Evolutionary conservation across 1,140 invertebrate genomes (phyloP), one percentile per base, ranked within the genome.

Genomic region (Scylla paramamosain): DNA sequence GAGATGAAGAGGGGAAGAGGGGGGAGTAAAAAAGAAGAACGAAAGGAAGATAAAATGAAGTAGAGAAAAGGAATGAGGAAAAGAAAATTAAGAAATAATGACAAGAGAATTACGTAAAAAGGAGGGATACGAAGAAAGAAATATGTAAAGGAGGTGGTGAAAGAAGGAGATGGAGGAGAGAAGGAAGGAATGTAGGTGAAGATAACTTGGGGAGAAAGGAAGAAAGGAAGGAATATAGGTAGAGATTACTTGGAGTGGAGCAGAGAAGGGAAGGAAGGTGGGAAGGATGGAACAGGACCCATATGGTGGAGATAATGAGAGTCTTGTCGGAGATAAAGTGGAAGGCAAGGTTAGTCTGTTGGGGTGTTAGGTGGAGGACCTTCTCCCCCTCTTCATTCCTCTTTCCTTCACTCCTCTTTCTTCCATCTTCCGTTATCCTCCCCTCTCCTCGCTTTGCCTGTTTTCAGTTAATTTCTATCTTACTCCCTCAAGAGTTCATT

Each of bases 291-390:
- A 20, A 20, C 10, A 8, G 52, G 67, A n/a, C 20, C 20, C 25
- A 77, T 77, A 77, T 25, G 20, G 67, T 77, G 67, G 67, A 77
- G 67, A 20, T 77, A 77, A 77, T 77, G 67, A n/a, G 67, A 77
- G 67, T 77, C 67, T 77, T 77, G 67, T 77, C 67, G 67, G 67
- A 77, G 67, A 77, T 77, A 77, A 77, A 77, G 67, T 77, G 67
- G 67, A 77, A 20, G 67, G 67, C 4, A 77, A n/a, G 67, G 52
- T 59, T 59, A 20, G 12, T 59, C 52, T 59, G 12, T n/a, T 77
- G 6, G 2, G 20, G 12, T 25, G 20, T 77, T 77, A 77, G 20
- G n/a, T n/a, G 67, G 67, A 77, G 67, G 67, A 77, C 12, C 67
- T 77, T n/a, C 20, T n/a, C n/a, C 25, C 16, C 20, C 67, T 77